Evolutionary conservation across 2,888 invertebrate genomes (phyloP), one percentile per base, ranked within the genome.

Genomic region (Dendrolimus pini): DNA sequence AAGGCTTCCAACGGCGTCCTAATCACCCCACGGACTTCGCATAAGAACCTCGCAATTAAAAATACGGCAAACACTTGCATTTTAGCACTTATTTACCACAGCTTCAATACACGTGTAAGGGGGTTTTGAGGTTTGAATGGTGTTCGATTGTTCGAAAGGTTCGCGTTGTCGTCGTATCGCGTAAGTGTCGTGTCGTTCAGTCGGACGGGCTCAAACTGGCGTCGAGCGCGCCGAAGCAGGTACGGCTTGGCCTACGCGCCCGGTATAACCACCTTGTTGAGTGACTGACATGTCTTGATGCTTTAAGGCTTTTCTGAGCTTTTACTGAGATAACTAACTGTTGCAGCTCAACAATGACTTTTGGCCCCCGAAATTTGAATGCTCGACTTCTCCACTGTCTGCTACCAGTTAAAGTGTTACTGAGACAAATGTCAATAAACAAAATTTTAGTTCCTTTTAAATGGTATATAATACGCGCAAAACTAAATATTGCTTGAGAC

Each of bases 1-100:
- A 92, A 92, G 55, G 92, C 92, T 72, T 92, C 92, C 64, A 92
- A 75, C n/a, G 92, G 92, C 56, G 93, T 85, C 70, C 92, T 80
- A 65, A 91, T 89, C 66, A 85, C 89, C 53, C 80, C 83, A 58
- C 83, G 77, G 52, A 81, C 89, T 58, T 77, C 80, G 70, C 80
- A 80, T 55, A 85, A 71, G 65, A 82, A 75, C 80, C 83, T 83
- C 68, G 83, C 85, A 57, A 90, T 68, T 65, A 88, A 66, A 62
- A 87, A 67, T 53, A 82, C 74, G 62, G 84, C 80, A 71, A 90
- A 73, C 82, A 88, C 85, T 81, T 84, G 85, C 89, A 89, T 89
- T 67, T 64, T 69, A 61, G 64, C 64, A 71, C 72, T 65, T 57
- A 41, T 60, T 58, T 63, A 68, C 61, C 64, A 66, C 66, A 62